These are phyloP conservation scores for Pao palembangensis DNA, from an alignment of 2,113 vertebrate genomes.

Conservation along the genomic window DNA sequence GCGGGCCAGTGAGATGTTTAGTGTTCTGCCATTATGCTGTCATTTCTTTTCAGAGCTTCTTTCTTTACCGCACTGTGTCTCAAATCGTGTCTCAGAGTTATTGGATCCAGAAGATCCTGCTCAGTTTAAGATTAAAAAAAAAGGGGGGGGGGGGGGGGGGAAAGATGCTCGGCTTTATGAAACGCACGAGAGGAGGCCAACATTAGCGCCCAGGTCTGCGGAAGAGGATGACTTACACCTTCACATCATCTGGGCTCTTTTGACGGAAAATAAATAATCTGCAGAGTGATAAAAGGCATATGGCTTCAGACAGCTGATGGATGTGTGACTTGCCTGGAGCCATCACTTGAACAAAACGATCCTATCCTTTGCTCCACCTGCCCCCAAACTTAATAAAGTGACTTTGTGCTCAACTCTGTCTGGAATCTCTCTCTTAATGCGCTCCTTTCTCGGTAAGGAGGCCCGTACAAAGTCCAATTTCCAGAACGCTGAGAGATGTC, in stretches of 20 bases:
- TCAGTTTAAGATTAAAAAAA: slow-evolving; percentile 10
- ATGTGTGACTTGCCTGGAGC: background rate
- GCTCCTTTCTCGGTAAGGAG: slow-evolving; percentile 22
- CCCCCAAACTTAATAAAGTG: slow-evolving; percentile 63
- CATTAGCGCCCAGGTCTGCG: slow-evolving; percentile 8
- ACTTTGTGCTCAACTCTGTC: slow-evolving; percentile 63
- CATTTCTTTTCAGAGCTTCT: slow-evolving; percentile 39
- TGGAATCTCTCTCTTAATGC: slow-evolving; percentile 45
- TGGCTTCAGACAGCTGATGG: no score
- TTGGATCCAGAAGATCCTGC: slow-evolving; percentile 1
- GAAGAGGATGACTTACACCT: slow-evolving; percentile 11
- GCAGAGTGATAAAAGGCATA: slow-evolving; percentile 5
- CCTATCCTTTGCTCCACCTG: slow-evolving; percentile 30
- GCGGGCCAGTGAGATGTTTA: slow-evolving; percentile 43
- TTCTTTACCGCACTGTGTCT: slow-evolving; percentile 30
- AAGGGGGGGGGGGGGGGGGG: background rate
- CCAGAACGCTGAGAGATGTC: background rate
- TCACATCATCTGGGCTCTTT: slow-evolving; percentile 11
- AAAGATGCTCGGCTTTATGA: background rate
- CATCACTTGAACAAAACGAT: slow-evolving; percentile 20
- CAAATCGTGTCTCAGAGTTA: background rate
- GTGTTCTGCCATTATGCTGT: slow-evolving; percentile 56
- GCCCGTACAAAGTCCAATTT: slow-evolving; percentile 20
- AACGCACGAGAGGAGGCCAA: background rate
- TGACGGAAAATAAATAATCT: slow-evolving; percentile 5